Evolutionary conservation across 2,888 invertebrate species (phyloP).

Genomic region (Helicoverpa assulta): DNA sequence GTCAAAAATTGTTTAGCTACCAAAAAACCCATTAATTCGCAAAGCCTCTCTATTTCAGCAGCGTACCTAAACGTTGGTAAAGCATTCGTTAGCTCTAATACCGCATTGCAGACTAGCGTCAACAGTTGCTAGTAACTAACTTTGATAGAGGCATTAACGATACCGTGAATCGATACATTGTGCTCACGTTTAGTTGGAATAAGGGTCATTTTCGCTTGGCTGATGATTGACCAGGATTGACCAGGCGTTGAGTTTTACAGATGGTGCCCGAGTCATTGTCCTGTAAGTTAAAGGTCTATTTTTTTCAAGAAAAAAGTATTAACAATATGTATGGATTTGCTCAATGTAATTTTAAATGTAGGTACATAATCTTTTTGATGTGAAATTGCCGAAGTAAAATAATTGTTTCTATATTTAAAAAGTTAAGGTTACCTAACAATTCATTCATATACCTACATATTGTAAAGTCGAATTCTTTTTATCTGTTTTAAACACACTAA

Average conservation of each 20-base stretch:
- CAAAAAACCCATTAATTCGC: not conserved
- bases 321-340: not conserved
- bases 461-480: too few species aligned
- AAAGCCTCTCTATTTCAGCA: not conserved
- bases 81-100: conserved; percentile 37
- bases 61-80: conserved; percentile 6
- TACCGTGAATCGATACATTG: conserved; percentile 46
- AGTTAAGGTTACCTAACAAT: too few species aligned
- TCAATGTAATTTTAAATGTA: not conserved
- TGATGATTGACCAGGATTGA: not conserved
- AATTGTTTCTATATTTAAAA: too few species aligned
- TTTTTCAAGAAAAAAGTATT: too few species aligned
- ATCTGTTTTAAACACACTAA: too few species aligned
- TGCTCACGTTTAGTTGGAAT: conserved; percentile 24
- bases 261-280: not conserved
- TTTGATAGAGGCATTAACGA: conserved; percentile 36
- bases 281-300: not conserved
- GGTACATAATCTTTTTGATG: too few species aligned
- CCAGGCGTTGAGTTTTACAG: not conserved
- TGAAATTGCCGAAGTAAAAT: too few species aligned
- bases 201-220: conserved; percentile 15
- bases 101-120: conserved; percentile 58
- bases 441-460: too few species aligned
- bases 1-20: too few species aligned
- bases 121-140: conserved; percentile 45